Conservation (phyloP, 2,113 vertebrate genomes). For the Carollia perspicillata region DNA sequence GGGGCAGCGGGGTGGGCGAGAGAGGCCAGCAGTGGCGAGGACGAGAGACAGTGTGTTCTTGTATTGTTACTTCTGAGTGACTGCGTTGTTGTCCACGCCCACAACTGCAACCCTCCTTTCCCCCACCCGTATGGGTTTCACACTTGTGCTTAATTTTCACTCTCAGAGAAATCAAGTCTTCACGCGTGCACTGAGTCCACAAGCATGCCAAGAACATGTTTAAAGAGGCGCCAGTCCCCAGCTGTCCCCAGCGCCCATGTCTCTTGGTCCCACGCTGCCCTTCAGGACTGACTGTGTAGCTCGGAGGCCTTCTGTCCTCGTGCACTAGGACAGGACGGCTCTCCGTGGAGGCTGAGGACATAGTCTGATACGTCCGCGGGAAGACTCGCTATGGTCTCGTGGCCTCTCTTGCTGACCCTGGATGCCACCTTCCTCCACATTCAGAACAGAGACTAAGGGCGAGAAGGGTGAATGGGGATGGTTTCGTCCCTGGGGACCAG, state of each 20-base stretch:
- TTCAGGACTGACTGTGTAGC: neutral
- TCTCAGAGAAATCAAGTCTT: neutral
- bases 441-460: neutral
- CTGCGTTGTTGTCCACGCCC: neutral
- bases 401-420: neutral
- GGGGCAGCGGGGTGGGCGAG: neutral
- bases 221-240: neutral
- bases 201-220: neutral
- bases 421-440: neutral
- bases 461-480: neutral
- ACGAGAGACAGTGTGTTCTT: too few species aligned
- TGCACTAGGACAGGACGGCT: neutral
- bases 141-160: neutral
- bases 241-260: neutral
- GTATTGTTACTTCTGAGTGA: neutral
- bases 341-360: neutral
- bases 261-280: neutral
- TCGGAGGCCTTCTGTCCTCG: neutral
- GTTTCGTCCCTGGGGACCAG: rapidly evolving
- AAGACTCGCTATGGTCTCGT: neutral
- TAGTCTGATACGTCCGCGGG: neutral
- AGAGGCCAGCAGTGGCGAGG: neutral
- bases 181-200: too few species aligned
- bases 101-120: neutral
- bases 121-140: neutral